Evolutionary conservation across 2,888 invertebrate species (phyloP).

Genomic region (Nudaria mundana): DNA sequence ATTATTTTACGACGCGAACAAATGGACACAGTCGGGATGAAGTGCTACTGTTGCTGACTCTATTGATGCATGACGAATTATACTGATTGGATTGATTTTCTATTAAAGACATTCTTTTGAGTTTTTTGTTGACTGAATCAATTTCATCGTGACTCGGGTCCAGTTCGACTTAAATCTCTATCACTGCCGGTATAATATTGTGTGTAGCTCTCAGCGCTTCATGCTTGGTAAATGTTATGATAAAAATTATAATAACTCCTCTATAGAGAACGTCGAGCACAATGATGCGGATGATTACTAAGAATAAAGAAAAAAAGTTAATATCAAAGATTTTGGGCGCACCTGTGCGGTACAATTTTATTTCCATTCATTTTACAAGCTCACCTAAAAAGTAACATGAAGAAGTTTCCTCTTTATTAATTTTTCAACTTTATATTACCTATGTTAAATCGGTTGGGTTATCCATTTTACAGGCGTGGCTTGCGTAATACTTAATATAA

Average conservation of each 20-base stretch:
- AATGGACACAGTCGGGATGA: slow-evolving; percentile 33
- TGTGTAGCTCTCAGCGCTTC: slow-evolving; percentile 16
- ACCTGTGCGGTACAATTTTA: slow-evolving; percentile 79
- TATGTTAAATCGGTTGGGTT: slow-evolving; percentile 66
- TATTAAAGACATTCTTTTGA: slow-evolving; percentile 54
- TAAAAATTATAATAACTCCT: slow-evolving; percentile 21
- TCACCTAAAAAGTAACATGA: slow-evolving; percentile 74
- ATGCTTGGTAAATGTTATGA: slow-evolving; percentile 17
- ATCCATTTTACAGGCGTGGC: slow-evolving; percentile 51
- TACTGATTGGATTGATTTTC: slow-evolving; percentile 73
- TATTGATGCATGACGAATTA: slow-evolving; percentile 60
- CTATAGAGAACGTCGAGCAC: slow-evolving; percentile 33
- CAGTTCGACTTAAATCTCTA: slow-evolving; percentile 47
- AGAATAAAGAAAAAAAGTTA: slow-evolving; percentile 74
- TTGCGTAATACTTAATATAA: slow-evolving; percentile 31
- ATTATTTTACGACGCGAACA: slow-evolving; percentile 32
- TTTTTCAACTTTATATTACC: slow-evolving; percentile 81
- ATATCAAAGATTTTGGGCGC: slow-evolving; percentile 77
- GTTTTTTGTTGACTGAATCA: slow-evolving; percentile 48
- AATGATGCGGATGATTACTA: slow-evolving; percentile 50
- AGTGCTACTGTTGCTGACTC: slow-evolving; percentile 51
- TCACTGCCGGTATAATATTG: slow-evolving; percentile 27
- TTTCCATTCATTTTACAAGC: slow-evolving; percentile 80
- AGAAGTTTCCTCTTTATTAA: slow-evolving; percentile 80
- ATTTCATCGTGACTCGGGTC: slow-evolving; percentile 60